Evolutionary conservation across 1,140 invertebrate species (phyloP).

Genomic region (Drosophila takahashii): DNA sequence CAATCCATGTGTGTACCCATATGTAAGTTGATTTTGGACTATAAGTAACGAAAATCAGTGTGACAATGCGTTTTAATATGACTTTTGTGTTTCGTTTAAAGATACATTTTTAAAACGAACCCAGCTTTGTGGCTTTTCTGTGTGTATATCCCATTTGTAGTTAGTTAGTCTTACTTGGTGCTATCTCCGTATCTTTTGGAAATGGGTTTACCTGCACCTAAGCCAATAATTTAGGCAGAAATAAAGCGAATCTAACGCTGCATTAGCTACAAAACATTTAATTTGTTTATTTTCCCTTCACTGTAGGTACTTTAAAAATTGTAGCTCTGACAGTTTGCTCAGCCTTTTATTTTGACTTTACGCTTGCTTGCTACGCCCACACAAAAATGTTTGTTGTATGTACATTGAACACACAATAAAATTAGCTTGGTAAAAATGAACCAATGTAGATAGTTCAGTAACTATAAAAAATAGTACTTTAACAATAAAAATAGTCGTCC

Average conservation of each 20-base stretch:
- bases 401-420: too few species aligned
- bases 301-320: too few species aligned
- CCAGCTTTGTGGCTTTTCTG: conserved; percentile 14
- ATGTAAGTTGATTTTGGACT: conserved; percentile 59
- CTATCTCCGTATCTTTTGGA: conserved; percentile 40
- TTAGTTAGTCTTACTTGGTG: conserved; percentile 58
- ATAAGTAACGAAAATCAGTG: conserved; percentile 77
- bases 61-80: conserved; percentile 79
- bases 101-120: conserved; percentile 55
- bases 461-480: too few species aligned
- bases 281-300: conserved; percentile 7
- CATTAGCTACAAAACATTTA: conserved; percentile 20
- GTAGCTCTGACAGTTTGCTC: too few species aligned
- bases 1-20: conserved; percentile 18
- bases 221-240: conserved; percentile 9
- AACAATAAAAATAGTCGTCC: too few species aligned
- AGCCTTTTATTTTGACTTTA: too few species aligned
- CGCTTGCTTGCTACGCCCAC: too few species aligned
- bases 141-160: conserved; percentile 45
- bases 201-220: conserved; percentile 37
- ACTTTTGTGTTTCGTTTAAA: conserved; percentile 79
- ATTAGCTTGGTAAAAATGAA: too few species aligned
- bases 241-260: conserved; percentile 8
- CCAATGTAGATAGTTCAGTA: too few species aligned
- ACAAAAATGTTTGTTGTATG: too few species aligned